Evolutionary conservation across 2,888 invertebrate genomes (phyloP).

Genomic region (Branchipolynoe longqiensis): DNA sequence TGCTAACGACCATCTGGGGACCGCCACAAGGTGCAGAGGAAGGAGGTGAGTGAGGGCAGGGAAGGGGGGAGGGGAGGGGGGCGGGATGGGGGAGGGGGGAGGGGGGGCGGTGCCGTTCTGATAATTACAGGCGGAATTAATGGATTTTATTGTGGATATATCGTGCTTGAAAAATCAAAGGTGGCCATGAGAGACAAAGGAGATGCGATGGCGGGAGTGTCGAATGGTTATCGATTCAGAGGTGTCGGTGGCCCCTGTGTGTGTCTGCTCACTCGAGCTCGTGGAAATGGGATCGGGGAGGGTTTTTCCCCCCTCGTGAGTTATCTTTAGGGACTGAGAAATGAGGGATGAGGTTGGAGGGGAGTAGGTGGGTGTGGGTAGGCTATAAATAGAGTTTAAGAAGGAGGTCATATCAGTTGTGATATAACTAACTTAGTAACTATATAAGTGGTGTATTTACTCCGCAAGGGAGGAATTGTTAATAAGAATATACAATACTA

Average conservation of each 20-base stretch:
- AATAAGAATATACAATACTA: no score
- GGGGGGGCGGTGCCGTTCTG: background rate
- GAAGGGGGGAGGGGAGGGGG: background rate
- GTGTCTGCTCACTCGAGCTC: background rate
- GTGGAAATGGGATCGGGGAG: no score
- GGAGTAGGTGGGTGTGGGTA: background rate
- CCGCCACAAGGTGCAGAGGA: no score
- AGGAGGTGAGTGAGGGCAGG: background rate
- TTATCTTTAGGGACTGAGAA: no score
- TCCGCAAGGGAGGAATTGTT: no score
- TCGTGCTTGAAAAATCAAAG: constrained; percentile 54
- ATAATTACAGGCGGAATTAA: constrained; percentile 34
- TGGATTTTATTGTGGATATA: constrained; percentile 50
- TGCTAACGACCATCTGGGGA: no score
- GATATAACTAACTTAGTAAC: no score
- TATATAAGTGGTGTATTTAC: no score
- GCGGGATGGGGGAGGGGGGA: background rate
- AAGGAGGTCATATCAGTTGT: background rate
- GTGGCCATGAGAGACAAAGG: background rate
- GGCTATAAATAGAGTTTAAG: background rate
- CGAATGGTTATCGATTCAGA: constrained; percentile 3
- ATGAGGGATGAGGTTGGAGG: background rate
- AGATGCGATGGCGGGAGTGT: constrained; percentile 10
- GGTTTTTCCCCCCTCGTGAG: no score
- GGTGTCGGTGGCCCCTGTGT: background rate